Evolutionary conservation across 1,140 invertebrate genomes (phyloP), one percentile per base, ranked within the genome.

Genomic region (Drosophila melanica): DNA sequence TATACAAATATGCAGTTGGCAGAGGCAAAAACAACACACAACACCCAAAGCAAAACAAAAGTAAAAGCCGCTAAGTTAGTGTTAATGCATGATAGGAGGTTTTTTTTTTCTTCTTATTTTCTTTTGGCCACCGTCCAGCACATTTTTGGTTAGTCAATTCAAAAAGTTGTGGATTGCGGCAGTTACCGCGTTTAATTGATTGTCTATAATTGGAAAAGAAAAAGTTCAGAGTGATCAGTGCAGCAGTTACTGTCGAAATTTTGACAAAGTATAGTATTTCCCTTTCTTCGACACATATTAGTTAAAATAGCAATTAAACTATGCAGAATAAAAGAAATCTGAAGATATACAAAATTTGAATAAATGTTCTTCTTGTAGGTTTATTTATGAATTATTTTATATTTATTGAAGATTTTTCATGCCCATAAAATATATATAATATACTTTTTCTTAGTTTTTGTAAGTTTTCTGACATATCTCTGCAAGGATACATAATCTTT

Each of bases 11-110:
- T 85, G 81, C 81, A 81, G 81, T 80, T 82, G 74, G 20, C 50
- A 53, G 39, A 75, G 42, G 16, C 65, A 64, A 53, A 41, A 45
- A 44, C 16, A 54, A 74, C 70, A 55, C 48, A 57, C 71, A 72
- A 53, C 67, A 72, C 57, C 57, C 58, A 74, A 59, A 41, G 27
- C 37, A 79, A 69, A 73, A 87, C 65, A 79, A 89, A 87, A 87
- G 82, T 87, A 87, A 89, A 89, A 89, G 82, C 82, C 82, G 79
- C 84, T 73, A 86, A 78, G 63, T 66, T 89, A 66, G 79, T 79
- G 75, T 79, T 87, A 78, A 86, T 86, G 81, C 71, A 72, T 81
- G 47, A 63, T 62, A 30, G 50, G 55, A 71, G 47, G 64, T 63
- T 53, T 73, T 50, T 64, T 67, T 67, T 1, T 35, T 35, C 2